A percentile compares a stretch with the other conserved stretches of the same genome.
phyloP scores from a whole-genome alignment of 2,797 vertebrate species.

The Hemibagrus guttatus region DNA sequence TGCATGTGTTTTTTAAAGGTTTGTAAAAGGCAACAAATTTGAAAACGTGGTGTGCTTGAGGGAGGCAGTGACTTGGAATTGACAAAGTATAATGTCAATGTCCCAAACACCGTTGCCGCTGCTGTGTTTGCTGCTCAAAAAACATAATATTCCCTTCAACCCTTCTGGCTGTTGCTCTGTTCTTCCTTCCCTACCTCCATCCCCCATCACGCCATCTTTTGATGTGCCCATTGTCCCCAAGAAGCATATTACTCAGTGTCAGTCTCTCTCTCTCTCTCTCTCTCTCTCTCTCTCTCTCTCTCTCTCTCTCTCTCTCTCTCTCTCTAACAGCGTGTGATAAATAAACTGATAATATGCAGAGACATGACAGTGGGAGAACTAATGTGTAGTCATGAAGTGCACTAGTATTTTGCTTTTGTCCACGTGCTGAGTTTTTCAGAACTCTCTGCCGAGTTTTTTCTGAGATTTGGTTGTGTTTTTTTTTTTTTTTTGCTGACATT shows the following conservation, averaged over 20 bases:
- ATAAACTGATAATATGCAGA: constrained; percentile 29
- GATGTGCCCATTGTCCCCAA: constrained; percentile 28
- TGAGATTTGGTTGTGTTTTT: neutral
- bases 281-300: neutral
- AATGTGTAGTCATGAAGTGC: constrained; percentile 20
- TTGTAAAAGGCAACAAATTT: constrained; percentile 48
- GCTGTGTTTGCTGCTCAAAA: constrained; percentile 34
- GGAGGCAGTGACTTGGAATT: constrained; percentile 44
- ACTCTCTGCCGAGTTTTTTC: neutral
- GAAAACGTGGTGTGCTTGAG: constrained; percentile 29
- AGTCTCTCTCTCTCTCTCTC: neutral
- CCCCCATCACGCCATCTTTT: neutral
- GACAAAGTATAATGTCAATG: constrained; percentile 44
- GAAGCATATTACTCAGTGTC: constrained; percentile 46
- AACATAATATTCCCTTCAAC: constrained; percentile 47
- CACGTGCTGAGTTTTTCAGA: neutral
- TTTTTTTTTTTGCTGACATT: neutral
- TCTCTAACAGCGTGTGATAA: constrained; percentile 17
- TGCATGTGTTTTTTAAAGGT: constrained; percentile 19
- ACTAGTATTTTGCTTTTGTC: neutral
- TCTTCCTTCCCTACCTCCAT: constrained; percentile 4
- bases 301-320: neutral
- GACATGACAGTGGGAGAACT: neutral
- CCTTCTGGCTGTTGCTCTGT: constrained; percentile 39
- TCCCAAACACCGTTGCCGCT: constrained; percentile 40